Percentiles rank a stretch among this genome's conserved stretches.
phyloP scores from a whole-genome alignment of 2,113 vertebrate species.

The Daphoenositta chrysoptera region DNA sequence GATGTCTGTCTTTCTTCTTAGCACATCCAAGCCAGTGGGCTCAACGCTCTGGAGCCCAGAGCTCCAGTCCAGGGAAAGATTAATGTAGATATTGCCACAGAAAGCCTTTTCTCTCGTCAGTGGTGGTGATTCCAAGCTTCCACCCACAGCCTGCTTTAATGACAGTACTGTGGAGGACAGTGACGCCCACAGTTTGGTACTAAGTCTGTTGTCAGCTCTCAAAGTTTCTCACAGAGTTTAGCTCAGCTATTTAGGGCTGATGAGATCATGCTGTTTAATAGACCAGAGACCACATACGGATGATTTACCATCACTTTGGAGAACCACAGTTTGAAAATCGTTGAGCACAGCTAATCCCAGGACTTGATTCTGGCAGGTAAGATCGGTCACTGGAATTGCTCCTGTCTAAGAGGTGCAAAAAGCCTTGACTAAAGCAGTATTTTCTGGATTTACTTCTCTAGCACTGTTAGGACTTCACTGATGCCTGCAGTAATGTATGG shows the following conservation, averaged over 20 bases:
- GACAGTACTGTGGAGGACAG: slow-evolving; percentile 52
- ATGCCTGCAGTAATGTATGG: not conserved
- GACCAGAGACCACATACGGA: not conserved
- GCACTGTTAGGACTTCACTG: not conserved
- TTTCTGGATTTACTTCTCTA: slow-evolving; percentile 13
- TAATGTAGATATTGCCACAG: not conserved
- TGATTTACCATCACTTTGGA: slow-evolving; percentile 23
- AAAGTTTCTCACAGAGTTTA: slow-evolving; percentile 38
- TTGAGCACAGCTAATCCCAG: not conserved
- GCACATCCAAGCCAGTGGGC: not conserved
- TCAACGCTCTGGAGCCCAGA: not conserved
- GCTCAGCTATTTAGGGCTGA: slow-evolving; percentile 44
- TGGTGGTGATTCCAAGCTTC: slow-evolving; percentile 22
- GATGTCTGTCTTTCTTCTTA: not conserved
- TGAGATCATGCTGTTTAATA: slow-evolving; percentile 58
- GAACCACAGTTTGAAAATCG: not conserved
- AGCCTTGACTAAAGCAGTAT: not conserved
- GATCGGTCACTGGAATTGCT: not conserved
- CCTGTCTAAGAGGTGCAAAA: slow-evolving; percentile 4
- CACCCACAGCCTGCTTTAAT: slow-evolving; percentile 31
- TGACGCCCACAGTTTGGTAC: slow-evolving; percentile 46
- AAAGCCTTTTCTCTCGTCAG: not conserved
- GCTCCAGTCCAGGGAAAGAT: not conserved
- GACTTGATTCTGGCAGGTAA: slow-evolving; percentile 26
- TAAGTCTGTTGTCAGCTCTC: slow-evolving; percentile 41